Percentiles rank a stretch among this genome's conserved stretches.
Evolutionary conservation across 2,113 vertebrate species (phyloP).

Genomic region (Rana temporaria): DNA sequence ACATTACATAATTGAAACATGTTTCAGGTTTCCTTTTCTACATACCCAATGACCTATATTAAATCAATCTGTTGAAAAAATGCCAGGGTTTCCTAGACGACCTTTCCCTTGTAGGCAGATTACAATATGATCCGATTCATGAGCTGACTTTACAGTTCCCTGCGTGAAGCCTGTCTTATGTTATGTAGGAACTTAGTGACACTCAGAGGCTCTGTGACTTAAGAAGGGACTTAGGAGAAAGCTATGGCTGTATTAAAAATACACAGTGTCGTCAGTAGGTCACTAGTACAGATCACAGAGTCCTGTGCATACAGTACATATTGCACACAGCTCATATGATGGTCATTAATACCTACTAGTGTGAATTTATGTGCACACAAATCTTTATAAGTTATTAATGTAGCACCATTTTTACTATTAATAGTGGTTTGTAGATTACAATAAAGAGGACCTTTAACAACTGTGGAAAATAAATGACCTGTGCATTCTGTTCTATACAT

Average conservation of each 20-base stretch:
- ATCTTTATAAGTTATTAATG: neutral
- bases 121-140: neutral
- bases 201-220: neutral
- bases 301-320: neutral
- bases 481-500: neutral
- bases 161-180: neutral
- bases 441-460: neutral
- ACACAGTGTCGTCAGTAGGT: neutral
- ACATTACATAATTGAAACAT: neutral
- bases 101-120: neutral
- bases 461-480: neutral
- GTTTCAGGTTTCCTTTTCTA: neutral
- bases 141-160: conserved; percentile 8
- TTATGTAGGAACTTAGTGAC: conserved; percentile 4
- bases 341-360: neutral
- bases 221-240: neutral
- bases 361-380: neutral
- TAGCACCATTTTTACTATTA: neutral
- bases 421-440: neutral
- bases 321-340: neutral
- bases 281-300: no score
- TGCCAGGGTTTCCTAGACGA: conserved; percentile 6
- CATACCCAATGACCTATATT: conserved; percentile 1
- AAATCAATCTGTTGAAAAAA: neutral
- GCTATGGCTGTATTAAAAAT: neutral